Base-by-base conservation (phyloP, 2,797 vertebrate genomes). In the Melanitta fusca region DNA sequence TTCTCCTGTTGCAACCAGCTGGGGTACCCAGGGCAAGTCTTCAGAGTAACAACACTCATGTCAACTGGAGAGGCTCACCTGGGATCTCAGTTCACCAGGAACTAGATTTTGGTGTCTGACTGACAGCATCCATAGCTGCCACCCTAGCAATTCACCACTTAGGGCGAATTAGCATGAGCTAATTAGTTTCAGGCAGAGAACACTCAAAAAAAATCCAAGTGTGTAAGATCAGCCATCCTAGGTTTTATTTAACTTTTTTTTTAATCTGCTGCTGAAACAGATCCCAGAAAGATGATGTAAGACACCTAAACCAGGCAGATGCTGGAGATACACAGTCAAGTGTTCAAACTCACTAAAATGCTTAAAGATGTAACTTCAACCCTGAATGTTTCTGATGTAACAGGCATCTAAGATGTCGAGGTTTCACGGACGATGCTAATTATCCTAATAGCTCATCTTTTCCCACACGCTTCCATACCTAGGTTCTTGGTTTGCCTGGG, bases 161-260 rank as follows among this genome's bases (percentile, higher is more conserved):
- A 62, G 39, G 10, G 17, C 53, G 94, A 87, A 95, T 96, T 94
- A 92, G 65, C 69, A 80, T 56, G 49, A 91, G n/a, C 69, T 39
- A 94, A 96, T 91, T 93, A 89, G 83, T 80, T 95, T 89, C 81
- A 83, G 75, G 84, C 62, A 79, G 87, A 92, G 80, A 93, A 91
- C 70, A n/a, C 70, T 68, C 82, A 64, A 84, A 95, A 97, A 80
- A 77, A 86, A 96, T 85, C 64, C 51, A 3, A 49, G 66, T 43
- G 24, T 38, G 10, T 87, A 82, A 91, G 41, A 34, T 74, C 81
- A 91, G 47, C n/a, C 57, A 80, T 41, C 25, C 91, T 27, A 64
- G 0, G 0, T 83, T 87, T 80, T 61, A 25, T 73, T 82, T 49
- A 47, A 80, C 7, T 58, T 68, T 66, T 16, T 91, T 86, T 34